Conservation (phyloP, 2,888 invertebrate species). For the Tuberolachnus salignus region DNA sequence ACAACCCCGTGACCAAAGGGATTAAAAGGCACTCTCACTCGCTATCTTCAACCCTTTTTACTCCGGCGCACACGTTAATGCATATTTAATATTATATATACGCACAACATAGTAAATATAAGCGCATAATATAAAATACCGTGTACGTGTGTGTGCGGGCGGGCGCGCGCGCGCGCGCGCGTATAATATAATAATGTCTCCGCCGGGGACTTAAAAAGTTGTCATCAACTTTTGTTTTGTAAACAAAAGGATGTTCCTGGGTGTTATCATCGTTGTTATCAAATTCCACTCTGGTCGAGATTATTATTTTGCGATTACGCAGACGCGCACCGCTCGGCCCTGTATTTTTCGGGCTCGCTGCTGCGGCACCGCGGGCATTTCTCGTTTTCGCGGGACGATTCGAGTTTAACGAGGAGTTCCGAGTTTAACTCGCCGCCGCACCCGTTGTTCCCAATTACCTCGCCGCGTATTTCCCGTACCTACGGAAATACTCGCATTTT, state of each 20-base stretch:
- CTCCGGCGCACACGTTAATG: constrained; percentile 54
- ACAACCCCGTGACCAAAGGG: constrained; percentile 55
- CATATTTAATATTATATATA: constrained; percentile 53
- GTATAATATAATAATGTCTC: constrained; percentile 6
- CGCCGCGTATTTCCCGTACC: no score
- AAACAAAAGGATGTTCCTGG: constrained; percentile 43
- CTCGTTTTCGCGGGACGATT: constrained; percentile 8
- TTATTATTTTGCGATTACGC: constrained; percentile 49
- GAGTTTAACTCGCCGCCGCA: no score
- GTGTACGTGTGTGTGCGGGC: constrained; percentile 1
- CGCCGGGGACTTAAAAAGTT: constrained; percentile 51
- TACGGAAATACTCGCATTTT: no score
- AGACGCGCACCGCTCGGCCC: neutral
- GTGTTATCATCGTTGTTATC: constrained; percentile 48
- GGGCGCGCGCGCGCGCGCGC: no score
- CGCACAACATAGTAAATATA: no score
- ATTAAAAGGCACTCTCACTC: constrained; percentile 55
- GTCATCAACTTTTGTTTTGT: constrained; percentile 54
- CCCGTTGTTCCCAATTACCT: no score
- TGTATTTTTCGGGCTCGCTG: no score
- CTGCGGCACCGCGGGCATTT: neutral
- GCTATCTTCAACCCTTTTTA: constrained; percentile 56
- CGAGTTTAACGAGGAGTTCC: constrained; percentile 14
- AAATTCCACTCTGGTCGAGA: constrained; percentile 40
- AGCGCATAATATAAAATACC: neutral